These are phyloP conservation scores for Coelopa frigida DNA, from an alignment of 1,140 invertebrate species.

Conservation along the genomic window DNA sequence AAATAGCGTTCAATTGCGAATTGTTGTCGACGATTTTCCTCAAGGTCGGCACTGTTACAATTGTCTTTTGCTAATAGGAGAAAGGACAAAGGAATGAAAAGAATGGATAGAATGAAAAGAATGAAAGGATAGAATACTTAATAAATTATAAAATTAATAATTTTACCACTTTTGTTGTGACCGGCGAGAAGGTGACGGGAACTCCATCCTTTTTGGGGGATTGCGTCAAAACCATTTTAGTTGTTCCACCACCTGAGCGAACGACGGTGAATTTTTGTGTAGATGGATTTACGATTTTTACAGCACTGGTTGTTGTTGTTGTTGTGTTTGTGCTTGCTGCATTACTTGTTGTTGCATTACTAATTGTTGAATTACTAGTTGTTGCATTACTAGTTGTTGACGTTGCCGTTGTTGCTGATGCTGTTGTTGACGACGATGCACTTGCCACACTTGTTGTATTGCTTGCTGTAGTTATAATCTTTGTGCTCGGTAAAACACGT, in stretches of 20 bases:
- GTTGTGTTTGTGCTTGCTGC: not conserved
- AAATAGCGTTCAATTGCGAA: not conserved
- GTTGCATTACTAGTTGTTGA: conserved; percentile 1
- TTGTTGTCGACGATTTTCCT: conserved; percentile 3
- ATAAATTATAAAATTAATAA: too few relatives aligned
- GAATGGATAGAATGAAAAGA: not conserved
- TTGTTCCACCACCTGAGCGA: conserved; percentile 14
- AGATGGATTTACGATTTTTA: conserved; percentile 14
- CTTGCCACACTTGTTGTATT: not conserved
- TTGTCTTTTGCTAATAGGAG: conserved; percentile 8
- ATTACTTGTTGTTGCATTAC: conserved; percentile 1
- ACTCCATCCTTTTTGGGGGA: conserved; percentile 20
- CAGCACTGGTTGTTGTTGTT: not conserved
- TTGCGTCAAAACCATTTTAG: conserved; percentile 30
- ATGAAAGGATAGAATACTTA: too few relatives aligned
- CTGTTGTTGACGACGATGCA: conserved; percentile 8
- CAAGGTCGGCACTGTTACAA: conserved; percentile 10
- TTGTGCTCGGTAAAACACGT: conserved; percentile 22
- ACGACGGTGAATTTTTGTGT: conserved; percentile 17
- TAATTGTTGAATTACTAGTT: too few relatives aligned
- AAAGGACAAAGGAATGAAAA: not conserved
- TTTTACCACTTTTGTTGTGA: conserved; percentile 9
- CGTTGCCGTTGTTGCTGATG: not conserved
- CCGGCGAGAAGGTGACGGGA: conserved; percentile 18
- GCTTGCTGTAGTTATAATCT: conserved; percentile 1